phyloP scores from a whole-genome alignment of 2,888 invertebrate species.

The Erebia ligea region DNA sequence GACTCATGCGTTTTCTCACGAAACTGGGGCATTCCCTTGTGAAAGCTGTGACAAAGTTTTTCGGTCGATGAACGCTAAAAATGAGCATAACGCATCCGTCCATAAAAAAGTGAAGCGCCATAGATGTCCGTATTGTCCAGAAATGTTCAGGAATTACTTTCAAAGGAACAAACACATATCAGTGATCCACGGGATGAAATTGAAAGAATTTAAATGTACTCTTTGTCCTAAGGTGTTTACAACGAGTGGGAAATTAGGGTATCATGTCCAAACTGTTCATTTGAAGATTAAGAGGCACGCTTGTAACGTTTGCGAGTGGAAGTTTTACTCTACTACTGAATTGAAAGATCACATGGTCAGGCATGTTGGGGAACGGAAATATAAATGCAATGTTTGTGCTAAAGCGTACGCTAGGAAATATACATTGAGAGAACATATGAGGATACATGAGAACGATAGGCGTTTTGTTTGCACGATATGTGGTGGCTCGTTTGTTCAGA shows the following conservation, averaged over 20 bases:
- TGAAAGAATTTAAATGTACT: slow-evolving; percentile 71
- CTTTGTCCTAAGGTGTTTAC: slow-evolving; percentile 70
- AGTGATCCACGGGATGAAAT: slow-evolving; percentile 63
- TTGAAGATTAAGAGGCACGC: slow-evolving; percentile 71
- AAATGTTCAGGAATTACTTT: slow-evolving; percentile 71
- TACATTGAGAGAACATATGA: slow-evolving; percentile 71
- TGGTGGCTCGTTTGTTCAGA: slow-evolving; percentile 69
- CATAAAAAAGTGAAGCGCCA: slow-evolving; percentile 75
- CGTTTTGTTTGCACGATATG: slow-evolving; percentile 67
- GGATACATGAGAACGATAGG: slow-evolving; percentile 71
- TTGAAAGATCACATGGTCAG: slow-evolving; percentile 81
- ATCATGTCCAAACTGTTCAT: slow-evolving; percentile 69
- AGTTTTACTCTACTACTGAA: slow-evolving; percentile 79
- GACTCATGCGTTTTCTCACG: slow-evolving; percentile 67
- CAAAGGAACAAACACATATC: slow-evolving; percentile 73
- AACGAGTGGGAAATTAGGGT: slow-evolving; percentile 66
- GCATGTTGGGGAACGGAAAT: slow-evolving; percentile 78
- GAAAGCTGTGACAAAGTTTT: slow-evolving; percentile 78
- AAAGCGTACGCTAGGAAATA: slow-evolving; percentile 77
- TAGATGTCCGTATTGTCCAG: slow-evolving; percentile 69
- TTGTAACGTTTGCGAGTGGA: slow-evolving; percentile 79
- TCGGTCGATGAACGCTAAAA: slow-evolving; percentile 70
- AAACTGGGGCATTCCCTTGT: slow-evolving; percentile 67
- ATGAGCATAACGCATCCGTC: slow-evolving; percentile 76
- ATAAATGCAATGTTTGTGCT: slow-evolving; percentile 75